phyloP scores from a whole-genome alignment of 2,888 invertebrate species.

The Buathra laborator region DNA sequence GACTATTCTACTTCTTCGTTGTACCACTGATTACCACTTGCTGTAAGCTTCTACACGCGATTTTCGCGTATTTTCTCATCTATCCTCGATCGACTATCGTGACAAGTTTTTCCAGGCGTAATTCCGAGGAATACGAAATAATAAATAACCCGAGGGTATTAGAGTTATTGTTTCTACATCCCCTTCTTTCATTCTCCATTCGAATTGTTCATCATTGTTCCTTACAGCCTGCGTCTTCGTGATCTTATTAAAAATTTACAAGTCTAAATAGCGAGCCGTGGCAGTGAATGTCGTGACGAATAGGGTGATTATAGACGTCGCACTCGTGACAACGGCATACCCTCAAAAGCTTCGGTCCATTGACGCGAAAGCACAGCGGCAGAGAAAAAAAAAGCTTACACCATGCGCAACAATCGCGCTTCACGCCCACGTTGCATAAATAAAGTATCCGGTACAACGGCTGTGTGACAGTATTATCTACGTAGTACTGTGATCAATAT shows the following conservation, averaged over 20 bases:
- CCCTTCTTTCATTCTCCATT: not conserved
- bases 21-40: slow-evolving; percentile 4
- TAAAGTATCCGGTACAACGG: slow-evolving; percentile 68
- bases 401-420: not conserved
- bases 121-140: not conserved
- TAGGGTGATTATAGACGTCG: too few species aligned
- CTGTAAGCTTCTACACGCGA: slow-evolving; percentile 34
- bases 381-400: not conserved
- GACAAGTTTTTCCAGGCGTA: not conserved
- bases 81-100: not conserved
- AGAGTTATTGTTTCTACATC: not conserved
- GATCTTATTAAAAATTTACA: not conserved
- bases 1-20: slow-evolving; percentile 36
- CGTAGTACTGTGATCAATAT: slow-evolving; percentile 81
- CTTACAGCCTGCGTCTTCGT: not conserved
- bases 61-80: not conserved
- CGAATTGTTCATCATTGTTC: not conserved
- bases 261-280: not conserved
- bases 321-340: too few species aligned
- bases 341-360: not conserved
- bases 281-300: too few species aligned
- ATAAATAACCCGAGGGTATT: not conserved
- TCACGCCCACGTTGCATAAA: slow-evolving; percentile 76
- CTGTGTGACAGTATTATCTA: not conserved
- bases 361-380: not conserved